Percentiles rank a stretch among this genome's conserved stretches.
Evolutionary conservation across 2,113 vertebrate species (phyloP).

Genomic region (Sinocyclocheilus maitianheensis): DNA sequence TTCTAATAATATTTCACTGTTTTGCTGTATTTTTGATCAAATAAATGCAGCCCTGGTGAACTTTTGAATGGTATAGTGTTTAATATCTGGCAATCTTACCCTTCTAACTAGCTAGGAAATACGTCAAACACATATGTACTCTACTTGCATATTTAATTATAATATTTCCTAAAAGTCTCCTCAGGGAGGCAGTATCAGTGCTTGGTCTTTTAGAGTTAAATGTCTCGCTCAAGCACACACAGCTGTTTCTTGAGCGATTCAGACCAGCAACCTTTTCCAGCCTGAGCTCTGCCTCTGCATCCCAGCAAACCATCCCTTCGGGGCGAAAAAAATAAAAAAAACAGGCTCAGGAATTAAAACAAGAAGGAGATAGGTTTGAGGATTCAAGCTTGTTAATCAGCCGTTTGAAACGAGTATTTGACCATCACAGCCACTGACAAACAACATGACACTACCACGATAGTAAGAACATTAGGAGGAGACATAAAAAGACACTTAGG

Average conservation of each 20-base stretch:
- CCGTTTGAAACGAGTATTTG: neutral
- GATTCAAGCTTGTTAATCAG: neutral
- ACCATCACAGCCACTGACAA: neutral
- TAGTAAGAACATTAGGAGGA: neutral
- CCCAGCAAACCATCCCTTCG: neutral
- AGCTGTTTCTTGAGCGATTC: neutral
- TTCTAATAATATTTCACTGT: neutral
- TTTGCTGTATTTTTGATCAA: too few relatives aligned
- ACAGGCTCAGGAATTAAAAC: neutral
- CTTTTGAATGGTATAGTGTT: neutral
- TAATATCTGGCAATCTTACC: neutral
- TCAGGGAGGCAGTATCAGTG: too few relatives aligned
- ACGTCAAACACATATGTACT: too few relatives aligned
- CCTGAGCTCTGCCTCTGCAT: too few relatives aligned
- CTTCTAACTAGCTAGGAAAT: neutral
- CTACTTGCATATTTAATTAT: neutral
- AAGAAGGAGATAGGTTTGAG: neutral
- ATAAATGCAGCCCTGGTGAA: neutral
- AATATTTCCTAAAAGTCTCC: neutral
- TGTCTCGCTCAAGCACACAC: too few relatives aligned
- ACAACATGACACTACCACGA: neutral
- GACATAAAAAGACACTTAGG: constrained; percentile 35
- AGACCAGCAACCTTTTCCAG: neutral
- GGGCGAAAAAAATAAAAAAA: neutral
- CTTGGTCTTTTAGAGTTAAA: too few relatives aligned